Base-by-base conservation (phyloP, 1,140 invertebrate genomes). In the Drosophila ogumai region DNA sequence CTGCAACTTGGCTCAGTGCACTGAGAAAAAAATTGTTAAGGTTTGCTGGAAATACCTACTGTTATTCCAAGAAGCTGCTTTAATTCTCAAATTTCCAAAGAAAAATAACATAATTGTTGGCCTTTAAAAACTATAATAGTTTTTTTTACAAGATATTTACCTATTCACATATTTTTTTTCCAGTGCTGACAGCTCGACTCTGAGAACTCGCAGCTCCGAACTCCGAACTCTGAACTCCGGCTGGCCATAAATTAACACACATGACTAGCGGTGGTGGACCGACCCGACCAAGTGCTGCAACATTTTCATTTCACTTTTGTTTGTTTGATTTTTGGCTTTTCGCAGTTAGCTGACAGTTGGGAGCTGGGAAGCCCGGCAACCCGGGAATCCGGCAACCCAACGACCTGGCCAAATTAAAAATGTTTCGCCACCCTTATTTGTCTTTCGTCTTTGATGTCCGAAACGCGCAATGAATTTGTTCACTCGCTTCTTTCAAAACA, bases 301-400 rank as follows among this genome's bases (percentile, higher is more conserved):
- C 73, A 81, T 82, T 85, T 87, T 87, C 86, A 86, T 79, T 87
- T 79, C 61, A 65, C 71, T 65, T 58, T 63, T 80, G 80, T 88
- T 87, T 87, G 82, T 87, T 87, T 87, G 84, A 87, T 87, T 87
- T 87, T 88, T 74, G 87, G 84, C 84, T 87, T 84, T 73, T 87
- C 67, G 68, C 80, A 84, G 69, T 71, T 73, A 36, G 76, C 80
- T 80, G 82, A 79, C 82, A 82, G 78, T 75, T 81, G 72, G 54
- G 22, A 22, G 22, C 22, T 22, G 22, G 22, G 22, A 22, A 22
- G 3, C 22, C 31, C 17, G 49, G 31, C 25, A n/a, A 46, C 13
- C 13, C 3, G 9, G 5, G 2, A 47, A 17, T 4, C 12, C 10
- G 25, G 31, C 1, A 43, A 34, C 38, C 22, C 17, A 10, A 9